Conservation (phyloP, 2,888 invertebrate genomes). For the Dorcus hopei region DNA sequence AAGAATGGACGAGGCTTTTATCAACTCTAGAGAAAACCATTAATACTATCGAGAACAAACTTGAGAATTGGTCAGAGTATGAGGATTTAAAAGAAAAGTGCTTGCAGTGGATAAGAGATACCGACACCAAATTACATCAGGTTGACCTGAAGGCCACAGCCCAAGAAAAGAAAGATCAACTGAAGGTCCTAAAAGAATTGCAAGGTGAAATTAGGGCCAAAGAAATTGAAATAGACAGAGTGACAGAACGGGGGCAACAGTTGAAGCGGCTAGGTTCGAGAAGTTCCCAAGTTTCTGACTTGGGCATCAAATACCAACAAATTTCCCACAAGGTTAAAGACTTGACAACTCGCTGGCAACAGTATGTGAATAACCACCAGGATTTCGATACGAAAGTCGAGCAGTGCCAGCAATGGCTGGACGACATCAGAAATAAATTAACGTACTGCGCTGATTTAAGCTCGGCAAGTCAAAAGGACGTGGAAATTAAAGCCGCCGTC, state of each 20-base stretch:
- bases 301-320: slow-evolving; percentile 90
- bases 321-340: slow-evolving; percentile 89
- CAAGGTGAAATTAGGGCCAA: slow-evolving; percentile 74
- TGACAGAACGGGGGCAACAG: slow-evolving; percentile 87
- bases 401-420: slow-evolving; percentile 81
- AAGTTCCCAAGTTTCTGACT: slow-evolving; percentile 79
- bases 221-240: slow-evolving; percentile 83
- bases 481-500: slow-evolving; percentile 79
- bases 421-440: slow-evolving; percentile 78
- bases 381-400: slow-evolving; percentile 79
- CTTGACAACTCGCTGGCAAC: slow-evolving; percentile 86
- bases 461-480: slow-evolving; percentile 77
- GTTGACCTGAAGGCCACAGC: slow-evolving; percentile 86
- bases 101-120: slow-evolving; percentile 81
- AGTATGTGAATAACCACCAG: slow-evolving; percentile 83
- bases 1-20: slow-evolving; percentile 83
- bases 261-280: slow-evolving; percentile 71
- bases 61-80: slow-evolving; percentile 90
- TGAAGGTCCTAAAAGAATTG: slow-evolving; percentile 68
- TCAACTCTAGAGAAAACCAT: slow-evolving; percentile 76
- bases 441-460: slow-evolving; percentile 82
- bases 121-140: slow-evolving; percentile 83
- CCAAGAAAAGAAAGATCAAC: slow-evolving; percentile 74
- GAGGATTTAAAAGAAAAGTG: slow-evolving; percentile 84
- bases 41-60: slow-evolving; percentile 74